phyloP scores from a whole-genome alignment of 1,140 invertebrate genomes.

The Eubasilissa regina region DNA sequence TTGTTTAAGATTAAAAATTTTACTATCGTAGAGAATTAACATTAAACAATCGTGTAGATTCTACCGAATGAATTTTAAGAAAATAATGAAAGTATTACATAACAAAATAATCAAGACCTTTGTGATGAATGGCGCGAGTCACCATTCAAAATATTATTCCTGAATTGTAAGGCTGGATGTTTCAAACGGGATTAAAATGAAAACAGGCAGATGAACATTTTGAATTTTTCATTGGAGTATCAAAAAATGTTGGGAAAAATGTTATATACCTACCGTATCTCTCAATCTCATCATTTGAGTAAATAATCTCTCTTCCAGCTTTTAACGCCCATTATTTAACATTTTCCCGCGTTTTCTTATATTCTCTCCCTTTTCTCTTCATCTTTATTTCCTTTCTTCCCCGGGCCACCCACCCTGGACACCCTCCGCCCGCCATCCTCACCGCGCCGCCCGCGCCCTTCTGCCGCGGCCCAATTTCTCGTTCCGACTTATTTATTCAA shows the following conservation, averaged over 20 bases:
- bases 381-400: constrained; percentile 31
- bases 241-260: constrained; percentile 12
- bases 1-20: too few relatives aligned
- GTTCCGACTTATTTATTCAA: constrained; percentile 43
- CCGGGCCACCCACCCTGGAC: not conserved
- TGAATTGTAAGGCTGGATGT: constrained; percentile 11
- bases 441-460: not conserved
- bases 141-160: not conserved
- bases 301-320: constrained; percentile 43
- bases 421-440: too few relatives aligned
- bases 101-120: too few relatives aligned
- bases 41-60: too few relatives aligned
- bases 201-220: constrained; percentile 19
- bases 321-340: constrained; percentile 39
- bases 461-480: not conserved
- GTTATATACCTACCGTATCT: constrained; percentile 20
- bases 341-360: constrained; percentile 38
- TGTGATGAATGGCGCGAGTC: not conserved
- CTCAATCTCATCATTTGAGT: constrained; percentile 19
- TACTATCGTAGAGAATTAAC: too few relatives aligned
- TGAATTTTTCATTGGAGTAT: constrained; percentile 7
- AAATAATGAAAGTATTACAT: too few relatives aligned
- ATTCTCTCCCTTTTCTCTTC: constrained; percentile 8
- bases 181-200: constrained; percentile 20
- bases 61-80: too few relatives aligned